These are phyloP conservation scores for Arnoldichthys spilopterus DNA, from an alignment of 2,797 vertebrate genomes.

Conservation along the genomic window DNA sequence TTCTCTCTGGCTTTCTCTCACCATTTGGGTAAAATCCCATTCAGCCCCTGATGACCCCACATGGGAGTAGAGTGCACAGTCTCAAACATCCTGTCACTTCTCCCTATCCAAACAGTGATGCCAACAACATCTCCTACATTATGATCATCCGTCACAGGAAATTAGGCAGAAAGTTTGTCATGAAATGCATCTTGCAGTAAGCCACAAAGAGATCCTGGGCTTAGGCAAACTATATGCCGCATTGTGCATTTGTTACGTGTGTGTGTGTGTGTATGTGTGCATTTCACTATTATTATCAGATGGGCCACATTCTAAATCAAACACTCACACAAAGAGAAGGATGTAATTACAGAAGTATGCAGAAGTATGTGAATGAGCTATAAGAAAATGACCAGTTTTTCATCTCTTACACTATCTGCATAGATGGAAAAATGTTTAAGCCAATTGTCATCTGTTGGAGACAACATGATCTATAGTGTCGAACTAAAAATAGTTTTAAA, in stretches of 20 bases:
- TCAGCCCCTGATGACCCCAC: constrained; percentile 14
- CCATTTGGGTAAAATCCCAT: constrained; percentile 27
- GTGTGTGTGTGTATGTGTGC: constrained; percentile 46
- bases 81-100: constrained; percentile 6
- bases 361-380: background rate
- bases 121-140: constrained; percentile 38
- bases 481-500: too few species aligned
- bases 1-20: constrained; percentile 11
- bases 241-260: constrained; percentile 34
- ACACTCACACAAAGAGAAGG: background rate
- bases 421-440: background rate
- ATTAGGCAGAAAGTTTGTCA: constrained; percentile 68
- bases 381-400: background rate
- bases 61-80: constrained; percentile 5
- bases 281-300: background rate
- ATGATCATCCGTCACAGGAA: constrained; percentile 69
- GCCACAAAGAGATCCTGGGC: constrained; percentile 10
- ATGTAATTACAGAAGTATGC: background rate
- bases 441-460: background rate
- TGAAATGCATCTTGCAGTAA: constrained; percentile 55
- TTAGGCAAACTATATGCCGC: constrained; percentile 20
- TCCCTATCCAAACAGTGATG: constrained; percentile 6
- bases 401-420: background rate
- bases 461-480: too few species aligned
- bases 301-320: background rate